Evolutionary conservation across 2,113 vertebrate species (phyloP), one percentile per base, ranked within the genome.

Genomic region (Alligator mississippiensis): DNA sequence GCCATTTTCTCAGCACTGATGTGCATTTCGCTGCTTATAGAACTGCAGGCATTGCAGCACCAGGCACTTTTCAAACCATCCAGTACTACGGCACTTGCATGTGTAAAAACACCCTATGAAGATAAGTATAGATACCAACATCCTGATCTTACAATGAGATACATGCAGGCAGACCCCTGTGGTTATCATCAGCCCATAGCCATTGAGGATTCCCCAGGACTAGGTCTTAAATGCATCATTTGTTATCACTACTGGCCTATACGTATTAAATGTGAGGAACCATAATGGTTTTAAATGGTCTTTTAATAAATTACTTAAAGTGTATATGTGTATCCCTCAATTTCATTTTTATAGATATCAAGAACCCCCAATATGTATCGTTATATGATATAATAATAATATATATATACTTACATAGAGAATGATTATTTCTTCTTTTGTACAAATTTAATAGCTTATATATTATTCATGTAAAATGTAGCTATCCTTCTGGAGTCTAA

Each of bases 391-490:
- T 47, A 54, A 6, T 47, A 34, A 34, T 34, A 34, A 2, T 85
- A 6, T 47, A 70, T 54, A 28, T 47, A 28, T 70, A 19, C 5
- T 25, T 4, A 0, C 47, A 88, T 57, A 85, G n/a, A 68, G 38
- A 85, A n/a, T 77, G 3, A 38, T 63, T 4, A 27, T 72, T 94
- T 34, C 34, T 0, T 0, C 22, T 82, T 96, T 76, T 63, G 63
- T 58, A 38, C 87, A 88, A 96, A 19, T 90, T 57, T 57, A 76
- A 58, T 84, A 54, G 27, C 55, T 76, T 75, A 59, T 77, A 34
- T 59, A 80, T 90, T 96, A 92, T 80, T 92, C 83, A 58, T 84
- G 55, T 5, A 86, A 91, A 94, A 75, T 18, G 70, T 47, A 82
- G 9, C 22, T 82, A 28, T 62, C 15, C 58, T 57, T 88, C 64